Evolutionary conservation across 2,888 invertebrate species (phyloP).

Genomic region (Phyto melanocephala): DNA sequence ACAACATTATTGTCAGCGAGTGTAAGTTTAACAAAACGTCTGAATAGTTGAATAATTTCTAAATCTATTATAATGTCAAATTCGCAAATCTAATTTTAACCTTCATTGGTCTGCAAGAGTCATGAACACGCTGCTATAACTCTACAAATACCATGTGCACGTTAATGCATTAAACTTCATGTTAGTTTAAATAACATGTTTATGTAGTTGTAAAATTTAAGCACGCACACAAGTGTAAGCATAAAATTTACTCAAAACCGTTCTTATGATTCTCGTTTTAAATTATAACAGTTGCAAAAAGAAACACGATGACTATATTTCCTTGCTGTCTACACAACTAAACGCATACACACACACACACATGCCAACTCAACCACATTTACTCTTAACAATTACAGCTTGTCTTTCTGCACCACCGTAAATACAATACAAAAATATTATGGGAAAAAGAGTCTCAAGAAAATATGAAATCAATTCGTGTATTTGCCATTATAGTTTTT

Average conservation of each 20-base stretch:
- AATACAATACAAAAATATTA: background rate
- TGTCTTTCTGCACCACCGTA: background rate
- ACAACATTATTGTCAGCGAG: constrained; percentile 30
- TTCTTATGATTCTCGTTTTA: background rate
- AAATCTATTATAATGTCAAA: constrained; percentile 74
- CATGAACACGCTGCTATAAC: constrained; percentile 8
- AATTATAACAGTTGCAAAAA: background rate
- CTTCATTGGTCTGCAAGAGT: constrained; percentile 50
- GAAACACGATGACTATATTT: constrained; percentile 29
- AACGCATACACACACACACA: background rate
- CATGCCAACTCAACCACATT: background rate
- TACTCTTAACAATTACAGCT: background rate
- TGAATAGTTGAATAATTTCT: constrained; percentile 56
- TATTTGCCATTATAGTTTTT: constrained; percentile 13
- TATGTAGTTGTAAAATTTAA: constrained; percentile 15
- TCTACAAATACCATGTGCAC: background rate
- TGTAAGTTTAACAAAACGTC: constrained; percentile 42
- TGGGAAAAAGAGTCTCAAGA: background rate
- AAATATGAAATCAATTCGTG: constrained; percentile 40
- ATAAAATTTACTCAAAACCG: constrained; percentile 27
- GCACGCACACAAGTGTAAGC: constrained; percentile 16
- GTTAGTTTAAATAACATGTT: background rate
- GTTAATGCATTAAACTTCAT: background rate
- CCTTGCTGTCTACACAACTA: constrained; percentile 38
- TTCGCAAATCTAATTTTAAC: constrained; percentile 71